Percentiles rank a stretch among this genome's conserved stretches.
These are phyloP conservation scores for Hybos culiciformis DNA, from an alignment of 2,888 invertebrate genomes.

Conservation along the genomic window DNA sequence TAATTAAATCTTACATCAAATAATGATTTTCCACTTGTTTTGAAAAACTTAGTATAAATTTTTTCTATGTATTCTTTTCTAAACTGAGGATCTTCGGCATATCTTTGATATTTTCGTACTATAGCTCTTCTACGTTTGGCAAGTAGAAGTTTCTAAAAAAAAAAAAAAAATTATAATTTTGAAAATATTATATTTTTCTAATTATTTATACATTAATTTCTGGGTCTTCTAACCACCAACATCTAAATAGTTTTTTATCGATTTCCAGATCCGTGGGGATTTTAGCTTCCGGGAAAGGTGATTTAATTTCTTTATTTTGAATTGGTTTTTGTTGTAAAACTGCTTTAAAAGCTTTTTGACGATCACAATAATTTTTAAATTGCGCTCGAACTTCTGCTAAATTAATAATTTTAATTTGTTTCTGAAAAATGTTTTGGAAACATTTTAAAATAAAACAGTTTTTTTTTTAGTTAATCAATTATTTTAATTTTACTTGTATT, in stretches of 20 bases:
- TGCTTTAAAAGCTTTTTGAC: conserved; percentile 6
- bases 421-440: no score
- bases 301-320: not conserved
- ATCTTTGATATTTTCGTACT: conserved; percentile 8
- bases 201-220: conserved; percentile 4
- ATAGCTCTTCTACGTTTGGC: conserved; percentile 8
- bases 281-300: conserved; percentile 3
- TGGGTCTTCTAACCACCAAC: conserved; percentile 7
- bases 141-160: conserved; percentile 7
- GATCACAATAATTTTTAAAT: conserved; percentile 7
- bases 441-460: no score
- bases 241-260: conserved; percentile 9
- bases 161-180: not conserved
- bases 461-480: no score
- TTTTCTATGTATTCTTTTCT: not conserved
- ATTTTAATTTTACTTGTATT: no score
- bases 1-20: conserved; percentile 11
- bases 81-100: conserved; percentile 1
- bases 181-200: not conserved
- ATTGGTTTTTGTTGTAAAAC: conserved; percentile 5
- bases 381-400: conserved; percentile 4
- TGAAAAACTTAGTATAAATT: conserved; percentile 1
- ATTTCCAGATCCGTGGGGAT: conserved; percentile 7
- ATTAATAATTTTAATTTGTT: not conserved
- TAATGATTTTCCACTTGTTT: conserved; percentile 2